Evolutionary conservation across 1,140 invertebrate species (phyloP), one percentile per base, ranked within the genome.

Genomic region (Bombus turneri): DNA sequence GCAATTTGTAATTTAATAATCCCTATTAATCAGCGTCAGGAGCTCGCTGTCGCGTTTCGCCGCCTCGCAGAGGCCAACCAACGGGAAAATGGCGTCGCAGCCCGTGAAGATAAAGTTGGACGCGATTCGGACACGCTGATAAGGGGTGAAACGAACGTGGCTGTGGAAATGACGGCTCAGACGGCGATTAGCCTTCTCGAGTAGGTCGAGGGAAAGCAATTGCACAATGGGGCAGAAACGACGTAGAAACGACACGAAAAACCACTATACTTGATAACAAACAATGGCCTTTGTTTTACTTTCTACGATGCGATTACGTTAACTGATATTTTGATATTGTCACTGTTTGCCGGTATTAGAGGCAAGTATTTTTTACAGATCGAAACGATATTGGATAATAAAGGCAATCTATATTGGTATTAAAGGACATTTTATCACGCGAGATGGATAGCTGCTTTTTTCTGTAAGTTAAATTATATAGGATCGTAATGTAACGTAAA

Each of bases 61-160:
- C 39, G 66, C 28, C 15, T 31, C 13, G 28, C 22, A 37, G 34
- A 73, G 66, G 41, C 39, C 31, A 62, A 31, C 37, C 31, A 22
- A 39, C 53, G 53, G n/a, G 31, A 78, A 75, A 83, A 86, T 53
- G 34, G 73, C 62, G 64, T 5, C 18, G 41, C 59, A 43, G 71
- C 9, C n/a, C 15, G 69, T 79, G 34, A 39, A 84, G 88, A 79
- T 79, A 90, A 82, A 75, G 41, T 37, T n/a, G 57, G 39, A 22
- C 47, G 66, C 85, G 84, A 89, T 81, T 85, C 69, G 59, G 62
- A 75, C 41, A 66, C 62, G 64, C 34, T 57, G 86, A 87, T 88
- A 88, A 88, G 64, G 71, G 34, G 39, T 62, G 59, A 62, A 64
- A 57, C 79, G 73, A 75, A 64, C 86, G 41, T 69, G 37, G n/a